Percentiles rank a stretch among this genome's conserved stretches.
phyloP scores from a whole-genome alignment of 2,797 vertebrate genomes.

The Acestrorhynchus altus region DNA sequence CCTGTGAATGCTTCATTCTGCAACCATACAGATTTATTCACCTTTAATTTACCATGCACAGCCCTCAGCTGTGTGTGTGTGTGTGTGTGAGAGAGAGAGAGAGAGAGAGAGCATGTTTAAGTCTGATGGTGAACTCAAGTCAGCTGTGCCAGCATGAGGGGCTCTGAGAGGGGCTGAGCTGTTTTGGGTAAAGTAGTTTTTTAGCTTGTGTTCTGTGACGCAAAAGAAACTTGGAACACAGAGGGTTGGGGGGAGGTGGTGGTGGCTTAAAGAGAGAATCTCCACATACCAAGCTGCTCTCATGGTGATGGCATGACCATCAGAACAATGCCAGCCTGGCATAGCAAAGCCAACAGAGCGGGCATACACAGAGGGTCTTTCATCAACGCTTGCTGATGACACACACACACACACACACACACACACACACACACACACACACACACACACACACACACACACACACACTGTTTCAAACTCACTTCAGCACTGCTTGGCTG shows the following conservation, averaged over 20 bases:
- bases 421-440: too few relatives aligned
- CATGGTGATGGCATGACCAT: conserved; percentile 81
- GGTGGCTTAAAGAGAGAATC: conserved; percentile 72
- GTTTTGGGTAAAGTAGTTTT: conserved; percentile 18
- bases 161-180: not conserved
- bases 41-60: conserved; percentile 47
- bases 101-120: conserved; percentile 53
- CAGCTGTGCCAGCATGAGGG: not conserved
- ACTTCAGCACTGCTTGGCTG: conserved; percentile 41
- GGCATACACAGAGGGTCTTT: conserved; percentile 81
- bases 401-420: conserved; percentile 28
- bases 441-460: conserved; percentile 22
- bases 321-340: conserved; percentile 80
- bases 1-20: conserved; percentile 29
- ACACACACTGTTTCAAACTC: conserved; percentile 21
- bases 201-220: conserved; percentile 24
- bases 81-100: not conserved
- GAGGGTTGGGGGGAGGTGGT: conserved; percentile 44
- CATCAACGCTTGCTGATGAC: conserved; percentile 73
- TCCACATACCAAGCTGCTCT: conserved; percentile 82
- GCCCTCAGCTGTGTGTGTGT: not conserved
- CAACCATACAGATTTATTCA: conserved; percentile 37
- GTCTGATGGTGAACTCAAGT: not conserved
- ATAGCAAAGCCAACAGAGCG: conserved; percentile 62
- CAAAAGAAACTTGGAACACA: conserved; percentile 2